A percentile compares a stretch with the other conserved stretches of the same genome.
phyloP scores from a whole-genome alignment of 2,888 invertebrate genomes.

The Sphaeridia pumilis region DNA sequence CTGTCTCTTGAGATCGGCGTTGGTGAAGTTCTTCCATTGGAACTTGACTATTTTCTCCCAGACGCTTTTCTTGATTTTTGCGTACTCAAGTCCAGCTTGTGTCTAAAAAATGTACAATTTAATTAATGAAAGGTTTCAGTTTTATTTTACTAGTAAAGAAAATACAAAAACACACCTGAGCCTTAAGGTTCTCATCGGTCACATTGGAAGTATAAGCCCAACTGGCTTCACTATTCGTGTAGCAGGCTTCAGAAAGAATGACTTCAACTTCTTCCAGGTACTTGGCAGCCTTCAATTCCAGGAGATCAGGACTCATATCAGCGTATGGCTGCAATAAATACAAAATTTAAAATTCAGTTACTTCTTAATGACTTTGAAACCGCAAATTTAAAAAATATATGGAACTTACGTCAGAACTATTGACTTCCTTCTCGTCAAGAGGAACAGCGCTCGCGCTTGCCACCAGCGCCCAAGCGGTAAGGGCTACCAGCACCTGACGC shows the following conservation, averaged over 20 bases:
- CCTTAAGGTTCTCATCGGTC: slow-evolving; percentile 38
- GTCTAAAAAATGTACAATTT: background rate
- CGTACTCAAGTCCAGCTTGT: background rate
- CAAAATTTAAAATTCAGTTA: no score
- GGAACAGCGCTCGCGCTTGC: no score
- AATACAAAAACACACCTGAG: slow-evolving; percentile 30
- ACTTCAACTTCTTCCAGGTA: slow-evolving; percentile 9
- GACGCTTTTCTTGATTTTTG: slow-evolving; percentile 51
- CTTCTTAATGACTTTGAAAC: no score
- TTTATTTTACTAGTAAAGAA: no score
- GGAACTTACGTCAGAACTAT: no score
- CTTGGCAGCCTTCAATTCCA: slow-evolving; percentile 10
- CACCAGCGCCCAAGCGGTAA: no score
- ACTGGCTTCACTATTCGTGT: slow-evolving; percentile 33
- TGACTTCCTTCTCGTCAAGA: no score
- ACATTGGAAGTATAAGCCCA: slow-evolving; percentile 43
- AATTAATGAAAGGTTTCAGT: background rate
- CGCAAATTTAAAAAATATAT: no score
- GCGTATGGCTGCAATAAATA: no score
- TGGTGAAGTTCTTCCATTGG: slow-evolving; percentile 59
- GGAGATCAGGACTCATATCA: no score
- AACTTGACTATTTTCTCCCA: slow-evolving; percentile 57
- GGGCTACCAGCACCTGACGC: no score
- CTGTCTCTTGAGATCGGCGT: slow-evolving; percentile 57
- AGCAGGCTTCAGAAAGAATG: slow-evolving; percentile 19